phyloP scores from a whole-genome alignment of 2,888 invertebrate genomes.

The Oithona nana region DNA sequence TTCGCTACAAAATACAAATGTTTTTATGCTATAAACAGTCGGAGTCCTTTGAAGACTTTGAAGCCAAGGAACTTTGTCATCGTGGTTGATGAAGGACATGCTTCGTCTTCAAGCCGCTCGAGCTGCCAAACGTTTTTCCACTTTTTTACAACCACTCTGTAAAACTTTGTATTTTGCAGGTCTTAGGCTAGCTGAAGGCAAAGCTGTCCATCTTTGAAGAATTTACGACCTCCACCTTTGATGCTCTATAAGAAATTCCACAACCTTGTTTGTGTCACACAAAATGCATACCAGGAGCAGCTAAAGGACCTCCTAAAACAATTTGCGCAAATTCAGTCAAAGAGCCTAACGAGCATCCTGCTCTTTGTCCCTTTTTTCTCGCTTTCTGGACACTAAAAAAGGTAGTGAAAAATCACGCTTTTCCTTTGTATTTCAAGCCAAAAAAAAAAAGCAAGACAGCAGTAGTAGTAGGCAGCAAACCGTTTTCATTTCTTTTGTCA shows the following conservation, averaged over 20 bases:
- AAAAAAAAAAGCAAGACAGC: too few relatives aligned
- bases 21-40: not conserved
- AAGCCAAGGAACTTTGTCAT: not conserved
- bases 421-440: too few relatives aligned
- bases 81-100: not conserved
- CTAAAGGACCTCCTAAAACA: not conserved
- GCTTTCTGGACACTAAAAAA: too few relatives aligned
- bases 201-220: not conserved
- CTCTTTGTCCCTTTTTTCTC: too few relatives aligned
- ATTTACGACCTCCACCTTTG: not conserved
- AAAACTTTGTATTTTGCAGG: not conserved
- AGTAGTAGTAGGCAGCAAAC: too few relatives aligned
- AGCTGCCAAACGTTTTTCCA: too few relatives aligned
- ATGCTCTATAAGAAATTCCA: not conserved
- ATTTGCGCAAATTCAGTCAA: not conserved
- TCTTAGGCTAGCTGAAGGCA: not conserved
- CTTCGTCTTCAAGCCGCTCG: not conserved
- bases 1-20: too few relatives aligned
- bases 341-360: too few relatives aligned
- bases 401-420: too few relatives aligned
- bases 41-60: not conserved
- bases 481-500: too few relatives aligned
- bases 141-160: not conserved
- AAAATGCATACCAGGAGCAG: not conserved
- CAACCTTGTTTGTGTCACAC: not conserved